A percentile compares a stretch with the other conserved stretches of the same genome.
Conservation (phyloP, 2,888 invertebrate species). For the Liodrosophila aerea region DNA sequence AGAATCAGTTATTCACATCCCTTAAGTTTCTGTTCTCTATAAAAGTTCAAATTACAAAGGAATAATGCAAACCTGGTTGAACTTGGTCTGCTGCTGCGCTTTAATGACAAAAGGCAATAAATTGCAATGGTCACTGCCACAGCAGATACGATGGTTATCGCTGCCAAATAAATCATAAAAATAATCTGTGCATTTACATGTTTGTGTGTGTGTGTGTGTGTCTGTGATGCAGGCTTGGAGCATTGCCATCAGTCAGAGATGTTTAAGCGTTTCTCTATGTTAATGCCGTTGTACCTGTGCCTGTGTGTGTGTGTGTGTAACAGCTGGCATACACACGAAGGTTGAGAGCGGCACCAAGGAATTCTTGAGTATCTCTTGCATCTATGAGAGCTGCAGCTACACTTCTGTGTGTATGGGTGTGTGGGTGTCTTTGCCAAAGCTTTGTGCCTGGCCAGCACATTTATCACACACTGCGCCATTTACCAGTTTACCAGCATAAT, state of each 20-base stretch:
- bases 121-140: slow-evolving; percentile 29
- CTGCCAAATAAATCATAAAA: slow-evolving; percentile 63
- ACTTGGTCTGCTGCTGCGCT: too few relatives aligned
- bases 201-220: slow-evolving; percentile 7
- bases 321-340: too few relatives aligned
- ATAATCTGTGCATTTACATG: slow-evolving; percentile 12
- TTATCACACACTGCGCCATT: slow-evolving; percentile 70
- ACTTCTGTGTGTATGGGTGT: slow-evolving; percentile 5
- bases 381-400: slow-evolving; percentile 53
- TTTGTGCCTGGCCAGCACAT: slow-evolving; percentile 58
- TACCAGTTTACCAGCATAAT: slow-evolving; percentile 32
- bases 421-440: slow-evolving; percentile 36
- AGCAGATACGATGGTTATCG: slow-evolving; percentile 31
- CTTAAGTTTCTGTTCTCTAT: too few relatives aligned
- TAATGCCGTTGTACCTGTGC: slow-evolving; percentile 50
- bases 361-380: slow-evolving; percentile 73
- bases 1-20: too few relatives aligned
- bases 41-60: too few relatives aligned
- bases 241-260: slow-evolving; percentile 69
- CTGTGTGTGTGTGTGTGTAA: slow-evolving; percentile 12
- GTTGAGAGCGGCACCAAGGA: slow-evolving; percentile 62
- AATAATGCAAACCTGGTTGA: too few relatives aligned
- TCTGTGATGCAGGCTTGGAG: slow-evolving; percentile 54
- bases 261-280: slow-evolving; percentile 73
- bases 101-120: slow-evolving; percentile 45